phyloP scores from a whole-genome alignment of 2,113 vertebrate species.

The Trochalopteron elliotii region DNA sequence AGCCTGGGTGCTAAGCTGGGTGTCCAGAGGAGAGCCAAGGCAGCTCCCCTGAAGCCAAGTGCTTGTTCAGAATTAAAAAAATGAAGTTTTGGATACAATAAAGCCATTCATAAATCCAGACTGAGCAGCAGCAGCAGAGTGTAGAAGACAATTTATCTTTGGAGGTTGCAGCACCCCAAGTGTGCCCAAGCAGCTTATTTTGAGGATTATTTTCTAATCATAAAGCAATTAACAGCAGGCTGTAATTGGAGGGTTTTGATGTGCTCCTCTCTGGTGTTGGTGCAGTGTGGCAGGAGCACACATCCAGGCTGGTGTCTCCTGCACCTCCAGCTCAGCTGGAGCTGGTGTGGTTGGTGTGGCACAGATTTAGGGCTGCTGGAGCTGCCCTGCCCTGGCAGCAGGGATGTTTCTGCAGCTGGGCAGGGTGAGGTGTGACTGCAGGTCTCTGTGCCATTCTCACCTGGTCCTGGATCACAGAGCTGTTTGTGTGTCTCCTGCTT shows the following conservation, averaged over 20 bases:
- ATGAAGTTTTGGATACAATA: background rate
- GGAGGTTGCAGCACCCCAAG: background rate
- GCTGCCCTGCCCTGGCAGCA: background rate
- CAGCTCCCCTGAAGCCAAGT: background rate
- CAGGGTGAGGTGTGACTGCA: background rate
- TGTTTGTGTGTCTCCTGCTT: rapidly evolving
- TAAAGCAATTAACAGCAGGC: background rate
- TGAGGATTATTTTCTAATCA: background rate
- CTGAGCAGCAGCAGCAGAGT: background rate
- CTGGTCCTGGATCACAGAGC: rapidly evolving
- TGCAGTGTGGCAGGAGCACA: background rate
- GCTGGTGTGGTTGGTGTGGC: background rate
- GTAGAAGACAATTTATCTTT: background rate
- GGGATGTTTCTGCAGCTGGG: background rate
- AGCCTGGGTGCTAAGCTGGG: background rate
- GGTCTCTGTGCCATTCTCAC: rapidly evolving
- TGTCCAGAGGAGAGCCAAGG: background rate
- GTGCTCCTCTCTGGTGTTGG: background rate
- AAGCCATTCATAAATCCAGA: background rate
- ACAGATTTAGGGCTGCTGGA: background rate
- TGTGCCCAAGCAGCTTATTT: background rate
- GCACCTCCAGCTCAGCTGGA: background rate
- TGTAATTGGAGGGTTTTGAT: background rate
- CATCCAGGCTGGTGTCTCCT: background rate
- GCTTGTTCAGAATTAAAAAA: background rate